Percentiles rank a stretch among this genome's conserved stretches.
phyloP scores from a whole-genome alignment of 1,140 invertebrate species.

The Drosophila kepulauana region DNA sequence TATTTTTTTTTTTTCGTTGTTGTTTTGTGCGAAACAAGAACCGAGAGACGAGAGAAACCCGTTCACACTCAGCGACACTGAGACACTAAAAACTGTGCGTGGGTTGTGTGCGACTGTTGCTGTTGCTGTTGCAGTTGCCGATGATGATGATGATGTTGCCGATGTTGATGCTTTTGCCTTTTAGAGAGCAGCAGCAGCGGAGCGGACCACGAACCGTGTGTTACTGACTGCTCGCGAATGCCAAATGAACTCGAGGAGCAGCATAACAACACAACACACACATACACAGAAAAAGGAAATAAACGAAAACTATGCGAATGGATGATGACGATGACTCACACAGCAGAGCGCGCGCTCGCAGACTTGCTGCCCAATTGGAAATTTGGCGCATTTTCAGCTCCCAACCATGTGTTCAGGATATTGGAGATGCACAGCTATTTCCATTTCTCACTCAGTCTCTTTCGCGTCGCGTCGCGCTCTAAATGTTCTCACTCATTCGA shows the following conservation, averaged over 20 bases:
- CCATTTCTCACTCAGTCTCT: background rate
- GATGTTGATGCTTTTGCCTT: background rate
- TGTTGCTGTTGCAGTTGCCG: constrained; percentile 37
- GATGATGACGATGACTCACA: constrained; percentile 51
- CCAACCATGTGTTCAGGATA: constrained; percentile 18
- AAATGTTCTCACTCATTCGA: constrained; percentile 1
- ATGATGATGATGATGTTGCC: constrained; percentile 1
- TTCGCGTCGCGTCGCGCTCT: constrained; percentile 1
- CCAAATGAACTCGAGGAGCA: constrained; percentile 38
- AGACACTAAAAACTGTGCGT: constrained; percentile 70
- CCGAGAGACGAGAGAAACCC: constrained; percentile 37
- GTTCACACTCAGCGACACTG: constrained; percentile 58
- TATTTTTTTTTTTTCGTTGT: constrained; percentile 9
- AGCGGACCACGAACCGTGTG: constrained; percentile 41
- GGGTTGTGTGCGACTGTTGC: constrained; percentile 53
- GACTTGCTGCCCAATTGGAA: constrained; percentile 44
- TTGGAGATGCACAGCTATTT: constrained; percentile 1
- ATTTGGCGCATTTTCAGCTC: constrained; percentile 23
- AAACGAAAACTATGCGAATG: constrained; percentile 50
- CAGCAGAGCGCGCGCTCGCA: constrained; percentile 6
- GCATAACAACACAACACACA: constrained; percentile 17
- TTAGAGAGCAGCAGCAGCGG: constrained; percentile 27
- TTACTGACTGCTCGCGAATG: constrained; percentile 30
- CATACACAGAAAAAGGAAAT: constrained; percentile 34
- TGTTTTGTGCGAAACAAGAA: constrained; percentile 26